Evolutionary conservation across 2,113 vertebrate species (phyloP).

Genomic region (Murina feae): DNA sequence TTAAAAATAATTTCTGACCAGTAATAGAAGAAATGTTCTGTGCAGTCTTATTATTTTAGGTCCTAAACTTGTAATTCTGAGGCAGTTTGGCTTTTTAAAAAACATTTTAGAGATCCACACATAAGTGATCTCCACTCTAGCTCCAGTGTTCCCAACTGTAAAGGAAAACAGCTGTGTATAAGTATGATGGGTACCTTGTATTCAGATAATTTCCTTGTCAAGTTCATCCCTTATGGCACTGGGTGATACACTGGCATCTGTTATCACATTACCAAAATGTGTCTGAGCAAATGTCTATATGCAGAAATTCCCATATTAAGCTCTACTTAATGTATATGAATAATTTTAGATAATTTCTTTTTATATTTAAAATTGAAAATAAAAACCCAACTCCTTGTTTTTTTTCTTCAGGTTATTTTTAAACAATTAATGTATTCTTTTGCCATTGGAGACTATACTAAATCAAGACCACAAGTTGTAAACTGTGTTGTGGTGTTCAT

Average conservation of each 20-base stretch:
- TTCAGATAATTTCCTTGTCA: conserved; percentile 72
- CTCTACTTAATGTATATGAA: conserved; percentile 14
- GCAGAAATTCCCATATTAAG: conserved; percentile 31
- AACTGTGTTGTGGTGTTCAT: neutral
- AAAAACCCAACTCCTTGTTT: neutral
- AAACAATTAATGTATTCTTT: neutral
- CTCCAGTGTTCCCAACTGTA: conserved; percentile 18
- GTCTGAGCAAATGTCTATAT: conserved; percentile 7
- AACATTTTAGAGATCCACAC: neutral
- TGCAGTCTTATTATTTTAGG: neutral
- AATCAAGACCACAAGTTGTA: neutral
- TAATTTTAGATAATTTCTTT: neutral
- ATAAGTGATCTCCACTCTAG: conserved; percentile 4
- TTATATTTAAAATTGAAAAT: conserved; percentile 29
- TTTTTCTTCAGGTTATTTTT: neutral
- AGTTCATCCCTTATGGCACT: conserved; percentile 68
- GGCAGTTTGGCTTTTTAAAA: neutral
- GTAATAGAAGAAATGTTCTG: neutral
- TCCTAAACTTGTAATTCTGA: neutral
- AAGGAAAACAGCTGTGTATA: conserved; percentile 68
- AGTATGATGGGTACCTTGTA: conserved; percentile 57
- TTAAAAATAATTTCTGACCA: neutral
- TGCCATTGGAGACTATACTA: neutral
- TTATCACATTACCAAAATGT: conserved; percentile 48
- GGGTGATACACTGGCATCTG: conserved; percentile 65